Conservation (phyloP, 2,797 vertebrate species). For the Chaetodon trifasciatus region DNA sequence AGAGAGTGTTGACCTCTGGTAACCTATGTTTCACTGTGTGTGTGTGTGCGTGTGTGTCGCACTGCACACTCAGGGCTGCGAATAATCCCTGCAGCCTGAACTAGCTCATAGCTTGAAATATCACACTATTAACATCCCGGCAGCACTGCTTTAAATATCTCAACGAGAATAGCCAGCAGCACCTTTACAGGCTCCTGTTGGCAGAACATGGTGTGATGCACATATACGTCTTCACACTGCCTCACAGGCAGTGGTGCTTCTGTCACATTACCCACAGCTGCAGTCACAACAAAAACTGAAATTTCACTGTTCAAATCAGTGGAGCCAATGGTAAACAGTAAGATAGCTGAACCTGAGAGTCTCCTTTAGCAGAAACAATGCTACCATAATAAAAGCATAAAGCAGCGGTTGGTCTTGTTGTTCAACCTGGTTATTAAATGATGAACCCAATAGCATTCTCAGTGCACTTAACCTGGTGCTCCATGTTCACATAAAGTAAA, state of each 20-base stretch:
- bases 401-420: too few relatives aligned
- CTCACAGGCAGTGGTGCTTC: background rate
- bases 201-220: constrained; percentile 5
- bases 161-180: background rate
- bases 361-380: background rate
- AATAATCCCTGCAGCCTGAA: constrained; percentile 22
- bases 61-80: background rate
- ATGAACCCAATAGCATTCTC: too few relatives aligned
- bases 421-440: too few relatives aligned
- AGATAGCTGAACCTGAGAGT: background rate
- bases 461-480: too few relatives aligned
- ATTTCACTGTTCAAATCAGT: background rate
- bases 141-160: constrained; percentile 17
- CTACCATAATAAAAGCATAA: background rate
- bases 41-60: background rate
- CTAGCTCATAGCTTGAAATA: constrained; percentile 21
- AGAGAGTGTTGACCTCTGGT: background rate
- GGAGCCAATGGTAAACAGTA: background rate
- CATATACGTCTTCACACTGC: background rate
- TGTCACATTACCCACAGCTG: background rate
- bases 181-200: constrained; percentile 5
- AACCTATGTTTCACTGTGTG: background rate
- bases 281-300: background rate
- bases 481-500: too few relatives aligned
- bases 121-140: constrained; percentile 7